These are phyloP conservation scores for Caprella mutica DNA, from an alignment of 2,888 invertebrate species.

Conservation along the genomic window DNA sequence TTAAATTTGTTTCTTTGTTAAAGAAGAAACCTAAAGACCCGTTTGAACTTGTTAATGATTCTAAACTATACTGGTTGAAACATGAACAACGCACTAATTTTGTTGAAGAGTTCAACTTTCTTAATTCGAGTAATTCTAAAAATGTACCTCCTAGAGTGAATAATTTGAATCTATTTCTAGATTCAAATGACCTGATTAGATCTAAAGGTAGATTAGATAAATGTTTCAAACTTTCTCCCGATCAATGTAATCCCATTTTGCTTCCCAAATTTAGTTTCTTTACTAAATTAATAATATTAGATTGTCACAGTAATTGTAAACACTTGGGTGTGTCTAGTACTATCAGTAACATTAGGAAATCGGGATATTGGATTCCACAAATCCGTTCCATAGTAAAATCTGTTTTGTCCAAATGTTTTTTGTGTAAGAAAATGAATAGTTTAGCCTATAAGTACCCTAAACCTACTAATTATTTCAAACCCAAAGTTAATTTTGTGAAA, in stretches of 20 bases:
- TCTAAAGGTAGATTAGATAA: neutral
- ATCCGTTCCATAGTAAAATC: neutral
- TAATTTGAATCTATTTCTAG: constrained; percentile 2
- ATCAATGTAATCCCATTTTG: constrained; percentile 1
- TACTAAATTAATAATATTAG: neutral
- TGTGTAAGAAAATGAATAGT: constrained; percentile 1
- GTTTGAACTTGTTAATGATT: neutral
- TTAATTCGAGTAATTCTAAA: neutral
- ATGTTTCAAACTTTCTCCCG: neutral
- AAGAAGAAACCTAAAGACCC: neutral
- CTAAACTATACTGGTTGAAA: constrained; percentile 1
- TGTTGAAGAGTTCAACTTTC: neutral
- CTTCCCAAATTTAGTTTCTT: neutral
- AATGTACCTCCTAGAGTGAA: neutral
- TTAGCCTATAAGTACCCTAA: neutral
- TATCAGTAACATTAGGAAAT: neutral
- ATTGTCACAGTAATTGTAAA: neutral
- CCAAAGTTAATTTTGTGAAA: neutral
- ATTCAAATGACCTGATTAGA: neutral
- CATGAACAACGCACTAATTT: neutral
- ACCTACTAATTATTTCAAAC: neutral
- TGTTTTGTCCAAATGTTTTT: neutral
- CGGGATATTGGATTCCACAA: constrained; percentile 4
- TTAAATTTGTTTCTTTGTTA: neutral
- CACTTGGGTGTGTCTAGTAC: constrained; percentile 5